phyloP scores from a whole-genome alignment of 1,140 invertebrate genomes.

The Apis dorsata region DNA sequence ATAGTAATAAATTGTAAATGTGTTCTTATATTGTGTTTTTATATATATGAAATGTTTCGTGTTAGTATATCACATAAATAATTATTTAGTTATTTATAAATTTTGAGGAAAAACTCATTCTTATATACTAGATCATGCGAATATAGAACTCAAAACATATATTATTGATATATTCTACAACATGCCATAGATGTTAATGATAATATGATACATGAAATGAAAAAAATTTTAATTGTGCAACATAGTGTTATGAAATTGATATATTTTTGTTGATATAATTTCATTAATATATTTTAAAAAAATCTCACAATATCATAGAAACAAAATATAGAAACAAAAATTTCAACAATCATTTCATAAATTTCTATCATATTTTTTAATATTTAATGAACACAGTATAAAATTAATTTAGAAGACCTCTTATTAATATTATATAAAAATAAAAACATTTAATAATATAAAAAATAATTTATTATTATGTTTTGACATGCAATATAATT shows the following conservation, averaged over 20 bases:
- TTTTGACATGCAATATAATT: constrained; percentile 1
- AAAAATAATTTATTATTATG: background rate
- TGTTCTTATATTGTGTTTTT: constrained; percentile 1
- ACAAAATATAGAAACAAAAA: background rate
- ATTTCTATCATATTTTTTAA: background rate
- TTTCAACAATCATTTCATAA: background rate
- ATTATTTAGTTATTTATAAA: constrained; percentile 25
- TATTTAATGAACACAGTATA: background rate
- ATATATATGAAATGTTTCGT: constrained; percentile 17
- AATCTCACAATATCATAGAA: background rate
- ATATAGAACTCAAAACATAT: constrained; percentile 47
- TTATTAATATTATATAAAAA: background rate
- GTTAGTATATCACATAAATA: constrained; percentile 21
- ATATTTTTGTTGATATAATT: background rate
- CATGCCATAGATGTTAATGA: constrained; percentile 46
- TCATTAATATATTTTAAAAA: no score
- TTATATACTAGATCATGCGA: constrained; percentile 53
- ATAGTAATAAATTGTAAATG: constrained; percentile 29
- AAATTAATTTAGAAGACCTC: background rate
- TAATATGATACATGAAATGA: constrained; percentile 38
- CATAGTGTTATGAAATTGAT: background rate
- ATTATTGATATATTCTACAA: constrained; percentile 50
- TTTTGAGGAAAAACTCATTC: constrained; percentile 18
- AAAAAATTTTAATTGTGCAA: constrained; percentile 1
- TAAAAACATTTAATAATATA: background rate